Conservation (phyloP, 2,797 vertebrate genomes). For the Potorous gilbertii region DNA sequence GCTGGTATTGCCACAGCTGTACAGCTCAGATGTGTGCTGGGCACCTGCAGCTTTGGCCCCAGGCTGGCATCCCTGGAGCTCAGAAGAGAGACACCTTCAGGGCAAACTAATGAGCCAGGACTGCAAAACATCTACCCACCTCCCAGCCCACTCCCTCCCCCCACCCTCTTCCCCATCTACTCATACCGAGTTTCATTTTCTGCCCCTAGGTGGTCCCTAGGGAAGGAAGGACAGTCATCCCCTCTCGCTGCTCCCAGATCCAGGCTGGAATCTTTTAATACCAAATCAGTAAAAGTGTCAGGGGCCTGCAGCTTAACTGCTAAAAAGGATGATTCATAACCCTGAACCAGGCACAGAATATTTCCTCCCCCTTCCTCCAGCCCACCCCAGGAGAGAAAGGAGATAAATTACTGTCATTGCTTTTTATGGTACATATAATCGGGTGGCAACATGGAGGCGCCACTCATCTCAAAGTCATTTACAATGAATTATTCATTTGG, state of each 20-base stretch:
- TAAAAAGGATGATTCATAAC: conserved; percentile 79
- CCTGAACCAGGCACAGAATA: conserved; percentile 69
- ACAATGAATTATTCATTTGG: conserved; percentile 83
- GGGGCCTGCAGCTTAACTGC: conserved; percentile 66
- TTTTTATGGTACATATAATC: conserved; percentile 84
- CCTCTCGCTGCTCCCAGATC: conserved; percentile 38
- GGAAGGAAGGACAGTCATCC: neutral
- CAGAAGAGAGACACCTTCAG: conserved; percentile 1
- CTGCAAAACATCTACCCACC: neutral
- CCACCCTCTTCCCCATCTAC: neutral
- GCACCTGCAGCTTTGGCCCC: neutral
- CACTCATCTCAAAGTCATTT: conserved; percentile 79
- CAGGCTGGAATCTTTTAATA: conserved; percentile 73
- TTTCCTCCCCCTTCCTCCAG: conserved; percentile 62
- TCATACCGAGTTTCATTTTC: neutral
- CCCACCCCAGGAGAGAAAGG: conserved; percentile 72
- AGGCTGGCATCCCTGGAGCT: neutral
- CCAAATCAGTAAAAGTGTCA: conserved; percentile 74
- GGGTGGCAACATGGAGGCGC: conserved; percentile 78
- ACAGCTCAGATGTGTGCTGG: neutral
- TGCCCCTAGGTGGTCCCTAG: neutral
- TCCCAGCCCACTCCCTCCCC: neutral
- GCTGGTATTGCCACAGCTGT: neutral
- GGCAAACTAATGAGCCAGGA: neutral
- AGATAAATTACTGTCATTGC: conserved; percentile 83